A percentile compares a stretch with the other conserved stretches of the same genome.
Evolutionary conservation across 2,888 invertebrate genomes (phyloP).

Genomic region (Merodon equestris): DNA sequence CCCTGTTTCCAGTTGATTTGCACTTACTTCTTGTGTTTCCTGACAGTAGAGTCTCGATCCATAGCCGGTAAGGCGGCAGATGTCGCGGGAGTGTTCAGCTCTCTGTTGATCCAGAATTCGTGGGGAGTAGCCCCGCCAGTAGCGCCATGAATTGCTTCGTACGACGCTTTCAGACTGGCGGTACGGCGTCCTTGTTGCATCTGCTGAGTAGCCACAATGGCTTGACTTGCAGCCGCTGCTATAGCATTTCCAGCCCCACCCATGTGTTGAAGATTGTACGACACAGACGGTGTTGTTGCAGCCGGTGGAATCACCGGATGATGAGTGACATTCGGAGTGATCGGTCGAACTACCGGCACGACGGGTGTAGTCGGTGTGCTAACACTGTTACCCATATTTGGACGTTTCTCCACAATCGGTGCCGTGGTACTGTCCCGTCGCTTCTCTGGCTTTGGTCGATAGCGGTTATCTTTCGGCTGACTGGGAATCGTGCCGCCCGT

Average conservation of each 20-base stretch:
- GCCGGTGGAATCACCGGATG: slow-evolving; percentile 74
- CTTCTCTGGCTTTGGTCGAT: slow-evolving; percentile 86
- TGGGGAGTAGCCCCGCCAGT: slow-evolving; percentile 82
- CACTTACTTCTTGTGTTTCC: slow-evolving; percentile 83
- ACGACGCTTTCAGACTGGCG: slow-evolving; percentile 95
- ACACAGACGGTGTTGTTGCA: slow-evolving; percentile 77
- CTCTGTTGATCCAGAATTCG: slow-evolving; percentile 85
- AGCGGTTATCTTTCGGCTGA: slow-evolving; percentile 77
- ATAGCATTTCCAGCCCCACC: slow-evolving; percentile 94
- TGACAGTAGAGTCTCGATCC: slow-evolving; percentile 81
- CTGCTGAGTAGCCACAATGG: slow-evolving; percentile 97
- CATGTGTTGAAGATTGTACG: slow-evolving; percentile 88
- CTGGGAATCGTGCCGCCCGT: slow-evolving; percentile 60
- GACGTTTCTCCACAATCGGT: slow-evolving; percentile 75
- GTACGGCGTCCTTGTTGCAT: slow-evolving; percentile 97
- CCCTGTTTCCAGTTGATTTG: neutral
- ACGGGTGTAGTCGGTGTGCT: slow-evolving; percentile 71
- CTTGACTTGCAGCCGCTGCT: slow-evolving; percentile 96
- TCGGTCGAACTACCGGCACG: slow-evolving; percentile 74
- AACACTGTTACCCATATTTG: slow-evolving; percentile 71
- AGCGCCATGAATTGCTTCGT: slow-evolving; percentile 91
- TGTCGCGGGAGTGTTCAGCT: slow-evolving; percentile 83
- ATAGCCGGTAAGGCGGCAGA: slow-evolving; percentile 84
- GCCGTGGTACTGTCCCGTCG: slow-evolving; percentile 83
- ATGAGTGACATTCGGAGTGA: slow-evolving; percentile 72